Base-by-base conservation (phyloP, 2,888 invertebrate species). In the Hydraecia micacea region DNA sequence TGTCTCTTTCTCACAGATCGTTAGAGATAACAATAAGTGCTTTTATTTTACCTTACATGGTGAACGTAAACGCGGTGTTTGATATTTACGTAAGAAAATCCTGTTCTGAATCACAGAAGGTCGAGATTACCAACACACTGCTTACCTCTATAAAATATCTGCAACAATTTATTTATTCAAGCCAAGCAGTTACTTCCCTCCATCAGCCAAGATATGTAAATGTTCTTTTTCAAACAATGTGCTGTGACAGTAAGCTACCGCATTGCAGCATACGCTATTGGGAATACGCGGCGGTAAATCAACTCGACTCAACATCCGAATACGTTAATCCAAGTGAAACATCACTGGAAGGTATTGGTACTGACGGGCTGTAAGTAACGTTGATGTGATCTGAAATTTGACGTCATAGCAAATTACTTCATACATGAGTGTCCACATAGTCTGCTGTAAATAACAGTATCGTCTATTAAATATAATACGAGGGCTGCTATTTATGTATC, bases 241-340 rank as follows among this genome's bases (percentile, higher is more conserved):
- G 79, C 78, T 86, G 83, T 86, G 87, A 90, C 87, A 89, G 82
- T 87, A 85, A 86, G 86, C 85, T 87, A 88, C 90, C 89, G 91
- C 91, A 91, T 83, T 91, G 90, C 90, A 91, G 89, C 85, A 85
- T 78, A 72, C 88, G 85, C 87, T 85, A 89, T 89, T 89, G 89
- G 89, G 89, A 86, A 88, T 87, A 80, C 84, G 84, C 80, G 80
- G 85, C 81, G 79, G 84, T 89, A 89, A 90, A 90, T 90, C 90
- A 89, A 83, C 82, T 76, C 63, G 86, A 81, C 85, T 87, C 87
- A 87, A 87, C 87, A 83, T 81, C 81, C 73, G 72, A 67, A 83
- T 67, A 70, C 84, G 84, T 85, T 85, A 85, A 86, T 85, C 84
- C 86, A 80, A 83, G 68, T 83, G 86, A 76, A 86, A 83, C 86